A percentile compares a stretch with the other conserved stretches of the same genome.
phyloP scores from a whole-genome alignment of 2,888 invertebrate species.

The Siphlonurus alternatus region DNA sequence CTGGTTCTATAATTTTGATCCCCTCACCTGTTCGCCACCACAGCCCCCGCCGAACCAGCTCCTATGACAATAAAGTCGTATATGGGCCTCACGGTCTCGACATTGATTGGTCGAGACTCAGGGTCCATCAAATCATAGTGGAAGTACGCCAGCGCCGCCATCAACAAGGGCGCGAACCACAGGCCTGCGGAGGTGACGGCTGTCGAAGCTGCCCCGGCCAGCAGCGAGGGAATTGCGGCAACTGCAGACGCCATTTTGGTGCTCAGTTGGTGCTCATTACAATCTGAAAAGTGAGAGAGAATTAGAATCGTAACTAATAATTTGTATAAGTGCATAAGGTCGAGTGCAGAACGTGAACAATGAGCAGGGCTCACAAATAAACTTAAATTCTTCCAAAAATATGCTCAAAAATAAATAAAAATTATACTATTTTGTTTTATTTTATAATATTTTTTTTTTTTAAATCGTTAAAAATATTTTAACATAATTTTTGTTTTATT shows the following conservation, averaged over 20 bases:
- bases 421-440: too few species aligned
- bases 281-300: conserved; percentile 1
- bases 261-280: too few species aligned
- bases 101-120: conserved; percentile 58
- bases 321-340: too few species aligned
- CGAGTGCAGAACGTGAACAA: too few species aligned
- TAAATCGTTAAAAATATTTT: neutral
- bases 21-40: conserved; percentile 56
- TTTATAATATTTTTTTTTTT: neutral
- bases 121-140: conserved; percentile 72
- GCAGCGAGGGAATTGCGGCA: conserved; percentile 21
- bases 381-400: neutral
- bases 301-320: too few species aligned
- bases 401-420: too few species aligned
- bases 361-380: neutral
- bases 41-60: conserved; percentile 74
- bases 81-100: conserved; percentile 42
- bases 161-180: conserved; percentile 69
- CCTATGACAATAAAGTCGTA: conserved; percentile 80
- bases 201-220: conserved; percentile 42
- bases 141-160: conserved; percentile 73
- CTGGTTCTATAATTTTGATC: too few species aligned
- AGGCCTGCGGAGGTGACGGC: conserved; percentile 48
- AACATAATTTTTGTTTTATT: too few species aligned
- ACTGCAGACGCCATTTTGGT: conserved; percentile 3